Evolutionary conservation across 2,797 vertebrate species (phyloP), one percentile per base, ranked within the genome.

Genomic region (Chelmon rostratus): DNA sequence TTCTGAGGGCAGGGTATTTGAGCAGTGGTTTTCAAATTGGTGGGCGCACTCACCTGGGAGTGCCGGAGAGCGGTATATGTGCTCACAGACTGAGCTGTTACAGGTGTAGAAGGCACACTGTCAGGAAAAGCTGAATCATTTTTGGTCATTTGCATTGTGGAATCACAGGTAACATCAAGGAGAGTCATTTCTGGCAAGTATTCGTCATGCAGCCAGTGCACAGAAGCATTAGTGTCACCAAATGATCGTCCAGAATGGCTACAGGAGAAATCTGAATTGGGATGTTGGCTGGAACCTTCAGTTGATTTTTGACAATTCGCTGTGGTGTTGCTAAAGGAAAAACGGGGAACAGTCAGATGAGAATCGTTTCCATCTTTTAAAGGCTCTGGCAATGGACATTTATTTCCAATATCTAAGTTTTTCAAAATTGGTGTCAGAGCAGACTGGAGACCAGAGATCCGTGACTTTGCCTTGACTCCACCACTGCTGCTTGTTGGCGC

Each of bases 121-220:
- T 65, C 59, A 56, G 61, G 69, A 58, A 70, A 46, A 56, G 10
- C 37, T 0, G 73, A 75, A 58, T 79, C 64, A 66, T 87, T 81
- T 69, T 33, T 81, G 8, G 78, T 76, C 10, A 82, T 21, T 0
- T 86, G 59, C 72, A 80, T 61, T 0, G 64, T 50, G 49, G 77
- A 68, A 70, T 90, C 83, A 40, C 16, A 59, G 0, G 88, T 89
- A 3, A 37, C n/a, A 52, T 93, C 87, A 16, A 87, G 58, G 0
- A 92, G 33, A 9, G 85, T 86, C 0, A 90, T 65, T 50, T 94
- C 93, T 35, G 92, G 91, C 13, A 93, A 68, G 53, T 1, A 69
- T 73, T 92, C 92, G 1, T 90, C 84, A 12, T 66, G 6, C 18
- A 94, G 57, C 57, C 81, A 86, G 49, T 8, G 21, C 35, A 75